phyloP scores from a whole-genome alignment of 2,113 vertebrate genomes.

The Neolamprologus caudopunctatus region DNA sequence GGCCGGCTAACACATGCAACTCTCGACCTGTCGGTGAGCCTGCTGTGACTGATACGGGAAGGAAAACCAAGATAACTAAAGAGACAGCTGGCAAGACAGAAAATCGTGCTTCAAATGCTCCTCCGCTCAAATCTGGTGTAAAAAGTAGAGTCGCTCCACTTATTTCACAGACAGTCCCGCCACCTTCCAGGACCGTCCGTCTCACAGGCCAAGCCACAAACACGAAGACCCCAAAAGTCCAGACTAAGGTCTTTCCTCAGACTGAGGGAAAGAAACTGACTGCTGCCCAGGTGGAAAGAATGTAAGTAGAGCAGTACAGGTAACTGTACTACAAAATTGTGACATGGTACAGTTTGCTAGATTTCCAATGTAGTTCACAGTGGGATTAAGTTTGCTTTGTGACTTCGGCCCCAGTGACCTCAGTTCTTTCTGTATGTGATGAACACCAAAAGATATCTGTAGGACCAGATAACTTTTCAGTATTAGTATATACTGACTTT shows the following conservation, averaged over 20 bases:
- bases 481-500: not conserved
- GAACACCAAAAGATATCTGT: not conserved
- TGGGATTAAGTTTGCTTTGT: not conserved
- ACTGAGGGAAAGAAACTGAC: constrained; percentile 38
- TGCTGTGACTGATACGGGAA: not conserved
- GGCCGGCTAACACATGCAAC: not conserved
- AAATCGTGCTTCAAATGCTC: not conserved
- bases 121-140: not conserved
- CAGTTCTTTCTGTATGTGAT: not conserved
- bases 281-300: constrained; percentile 64
- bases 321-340: not conserved
- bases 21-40: not conserved
- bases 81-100: not conserved
- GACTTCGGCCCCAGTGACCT: not conserved
- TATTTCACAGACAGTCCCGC: constrained; percentile 11
- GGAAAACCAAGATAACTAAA: not conserved
- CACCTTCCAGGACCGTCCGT: not conserved
- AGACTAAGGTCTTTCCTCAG: not conserved
- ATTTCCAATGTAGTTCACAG: not conserved
- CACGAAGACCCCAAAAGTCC: constrained; percentile 19
- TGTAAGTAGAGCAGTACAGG: constrained; percentile 50
- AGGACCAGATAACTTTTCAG: not conserved
- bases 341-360: not conserved
- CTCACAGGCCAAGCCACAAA: not conserved
- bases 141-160: not conserved